These are phyloP conservation scores for Drosophila emarginata DNA, from an alignment of 2,888 invertebrate genomes.

Conservation along the genomic window DNA sequence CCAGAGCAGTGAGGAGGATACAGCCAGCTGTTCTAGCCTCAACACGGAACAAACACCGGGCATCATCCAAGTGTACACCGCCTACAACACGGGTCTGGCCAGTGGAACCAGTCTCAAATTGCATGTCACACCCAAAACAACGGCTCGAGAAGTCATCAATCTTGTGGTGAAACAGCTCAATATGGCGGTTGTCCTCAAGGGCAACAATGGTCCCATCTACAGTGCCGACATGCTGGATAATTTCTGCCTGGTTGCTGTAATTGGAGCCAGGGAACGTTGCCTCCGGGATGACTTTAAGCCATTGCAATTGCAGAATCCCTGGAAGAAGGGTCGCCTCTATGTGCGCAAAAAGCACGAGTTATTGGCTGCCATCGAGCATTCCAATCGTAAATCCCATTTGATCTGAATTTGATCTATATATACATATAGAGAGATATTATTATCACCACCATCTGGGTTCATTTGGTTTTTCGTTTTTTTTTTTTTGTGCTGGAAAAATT, in stretches of 20 bases:
- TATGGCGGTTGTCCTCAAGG: slow-evolving; percentile 94
- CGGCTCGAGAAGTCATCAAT: slow-evolving; percentile 97
- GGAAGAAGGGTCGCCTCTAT: slow-evolving; percentile 96
- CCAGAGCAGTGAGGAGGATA: slow-evolving; percentile 78
- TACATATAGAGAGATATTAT: neutral
- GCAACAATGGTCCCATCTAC: slow-evolving; percentile 93
- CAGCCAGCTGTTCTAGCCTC: slow-evolving; percentile 71
- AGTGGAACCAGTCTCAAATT: slow-evolving; percentile 96
- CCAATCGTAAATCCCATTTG: slow-evolving; percentile 88
- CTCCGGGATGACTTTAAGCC: slow-evolving; percentile 97
- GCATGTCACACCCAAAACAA: slow-evolving; percentile 95
- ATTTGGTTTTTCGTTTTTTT: slow-evolving; percentile 26
- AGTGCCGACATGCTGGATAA: slow-evolving; percentile 91
- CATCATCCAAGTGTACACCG: slow-evolving; percentile 93
- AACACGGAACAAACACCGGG: slow-evolving; percentile 70
- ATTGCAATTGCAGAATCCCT: slow-evolving; percentile 95
- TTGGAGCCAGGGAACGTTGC: slow-evolving; percentile 96
- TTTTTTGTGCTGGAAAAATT: slow-evolving; percentile 1
- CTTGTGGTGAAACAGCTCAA: slow-evolving; percentile 97
- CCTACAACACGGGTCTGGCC: slow-evolving; percentile 97
- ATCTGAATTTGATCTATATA: slow-evolving; percentile 63
- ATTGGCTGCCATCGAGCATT: slow-evolving; percentile 93
- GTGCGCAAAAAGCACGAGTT: slow-evolving; percentile 96
- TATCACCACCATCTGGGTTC: slow-evolving; percentile 28
- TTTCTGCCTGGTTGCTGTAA: slow-evolving; percentile 97